Conservation (phyloP, 2,113 vertebrate genomes). For the Tonatia bakeri region DNA sequence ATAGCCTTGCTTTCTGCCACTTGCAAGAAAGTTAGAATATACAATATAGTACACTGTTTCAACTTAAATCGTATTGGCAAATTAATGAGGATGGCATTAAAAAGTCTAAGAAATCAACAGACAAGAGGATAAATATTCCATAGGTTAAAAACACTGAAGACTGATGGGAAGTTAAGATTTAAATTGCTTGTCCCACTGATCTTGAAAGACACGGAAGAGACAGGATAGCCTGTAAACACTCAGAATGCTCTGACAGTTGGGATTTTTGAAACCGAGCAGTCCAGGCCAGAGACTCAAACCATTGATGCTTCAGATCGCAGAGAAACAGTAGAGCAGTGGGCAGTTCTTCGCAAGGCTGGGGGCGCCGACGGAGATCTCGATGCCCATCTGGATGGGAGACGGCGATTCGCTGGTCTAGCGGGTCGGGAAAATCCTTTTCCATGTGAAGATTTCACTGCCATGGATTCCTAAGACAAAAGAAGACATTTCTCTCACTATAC, state of each 20-base stretch:
- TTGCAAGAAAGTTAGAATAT: constrained; percentile 84
- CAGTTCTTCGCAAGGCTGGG: constrained; percentile 74
- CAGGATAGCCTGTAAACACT: constrained; percentile 63
- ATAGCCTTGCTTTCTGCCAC: constrained; percentile 80
- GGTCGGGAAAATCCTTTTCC: constrained; percentile 93
- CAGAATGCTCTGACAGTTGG: constrained; percentile 35
- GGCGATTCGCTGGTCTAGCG: constrained; percentile 90
- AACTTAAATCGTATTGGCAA: constrained; percentile 73
- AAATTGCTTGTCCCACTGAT: constrained; percentile 54
- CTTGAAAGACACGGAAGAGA: constrained; percentile 62
- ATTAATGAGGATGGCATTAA: constrained; percentile 72
- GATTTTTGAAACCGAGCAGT: constrained; percentile 44
- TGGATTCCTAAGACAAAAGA: constrained; percentile 80
- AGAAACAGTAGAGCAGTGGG: constrained; percentile 79
- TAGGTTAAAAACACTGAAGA: constrained; percentile 89
- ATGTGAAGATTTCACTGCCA: constrained; percentile 69
- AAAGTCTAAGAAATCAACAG: constrained; percentile 75
- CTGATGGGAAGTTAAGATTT: constrained; percentile 78
- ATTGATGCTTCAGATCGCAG: constrained; percentile 84
- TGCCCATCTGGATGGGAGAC: constrained; percentile 94
- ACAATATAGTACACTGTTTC: constrained; percentile 83
- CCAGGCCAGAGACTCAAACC: constrained; percentile 79
- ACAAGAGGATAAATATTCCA: constrained; percentile 80
- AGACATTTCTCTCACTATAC: constrained; percentile 52
- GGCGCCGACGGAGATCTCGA: constrained; percentile 85